Percentiles rank a stretch among this genome's conserved stretches.
Evolutionary conservation across 1,140 invertebrate genomes (phyloP).

Genomic region (Sarcophaga peregrina): DNA sequence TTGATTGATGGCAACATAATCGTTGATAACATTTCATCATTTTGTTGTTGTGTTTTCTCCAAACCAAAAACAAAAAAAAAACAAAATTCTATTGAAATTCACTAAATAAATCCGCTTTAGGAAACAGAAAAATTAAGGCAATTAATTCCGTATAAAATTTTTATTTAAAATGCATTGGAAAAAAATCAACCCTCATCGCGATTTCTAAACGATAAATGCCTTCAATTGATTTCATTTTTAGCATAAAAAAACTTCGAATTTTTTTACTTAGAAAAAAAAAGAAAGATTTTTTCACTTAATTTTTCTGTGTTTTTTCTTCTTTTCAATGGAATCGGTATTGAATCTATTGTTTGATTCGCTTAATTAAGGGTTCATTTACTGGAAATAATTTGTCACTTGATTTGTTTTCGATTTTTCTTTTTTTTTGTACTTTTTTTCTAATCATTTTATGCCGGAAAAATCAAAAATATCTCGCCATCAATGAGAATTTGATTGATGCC

Average conservation of each 20-base stretch:
- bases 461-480: not conserved
- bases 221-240: not conserved
- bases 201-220: too few relatives aligned
- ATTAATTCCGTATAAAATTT: not conserved
- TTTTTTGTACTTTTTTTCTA: too few relatives aligned
- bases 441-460: not conserved
- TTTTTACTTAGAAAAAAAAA: not conserved
- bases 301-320: not conserved
- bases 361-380: conserved; percentile 14
- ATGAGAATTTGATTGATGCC: conserved; percentile 7
- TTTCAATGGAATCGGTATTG: not conserved
- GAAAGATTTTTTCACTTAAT: not conserved
- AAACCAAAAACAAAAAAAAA: too few relatives aligned
- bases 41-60: too few relatives aligned
- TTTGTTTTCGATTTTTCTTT: not conserved
- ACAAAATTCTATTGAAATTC: not conserved
- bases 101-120: not conserved
- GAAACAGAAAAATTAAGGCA: not conserved
- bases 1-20: conserved; percentile 21
- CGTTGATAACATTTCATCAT: not conserved
- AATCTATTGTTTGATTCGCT: not conserved
- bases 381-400: conserved; percentile 19
- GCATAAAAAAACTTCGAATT: not conserved
- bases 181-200: not conserved
- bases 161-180: not conserved